Evolutionary conservation across 2,888 invertebrate species (phyloP).

Genomic region (Metallyticus violacea): DNA sequence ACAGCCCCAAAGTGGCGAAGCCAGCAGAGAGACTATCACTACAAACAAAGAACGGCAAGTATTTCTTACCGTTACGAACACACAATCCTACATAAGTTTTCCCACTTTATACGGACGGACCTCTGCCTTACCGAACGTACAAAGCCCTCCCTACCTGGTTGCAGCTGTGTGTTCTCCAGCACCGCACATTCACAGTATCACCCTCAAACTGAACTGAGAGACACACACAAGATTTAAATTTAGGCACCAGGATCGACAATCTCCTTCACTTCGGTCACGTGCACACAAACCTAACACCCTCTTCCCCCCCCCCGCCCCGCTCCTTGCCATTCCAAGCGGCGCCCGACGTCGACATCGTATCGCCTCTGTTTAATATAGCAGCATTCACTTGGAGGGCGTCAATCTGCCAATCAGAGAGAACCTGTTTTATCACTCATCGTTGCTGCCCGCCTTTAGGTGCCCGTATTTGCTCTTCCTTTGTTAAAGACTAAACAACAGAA

Average conservation of each 20-base stretch:
- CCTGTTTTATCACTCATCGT: no score
- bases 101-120: no score
- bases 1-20: no score
- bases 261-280: constrained; percentile 3
- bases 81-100: no score
- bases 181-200: not conserved
- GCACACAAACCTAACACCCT: not conserved
- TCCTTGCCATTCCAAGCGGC: not conserved
- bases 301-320: not conserved
- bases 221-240: not conserved
- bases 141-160: not conserved
- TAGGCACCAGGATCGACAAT: constrained; percentile 5
- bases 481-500: no score
- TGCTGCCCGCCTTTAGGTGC: no score
- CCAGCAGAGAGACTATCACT: no score
- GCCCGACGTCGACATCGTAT: not conserved
- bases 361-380: constrained; percentile 6
- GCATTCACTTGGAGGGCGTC: not conserved
- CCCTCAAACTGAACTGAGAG: not conserved
- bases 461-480: no score
- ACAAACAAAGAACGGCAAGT: no score
- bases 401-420: not conserved
- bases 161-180: not conserved
- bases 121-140: no score
- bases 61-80: no score